These are phyloP conservation scores for Sminthurinus aureus DNA, from an alignment of 2,888 invertebrate genomes.

Conservation along the genomic window DNA sequence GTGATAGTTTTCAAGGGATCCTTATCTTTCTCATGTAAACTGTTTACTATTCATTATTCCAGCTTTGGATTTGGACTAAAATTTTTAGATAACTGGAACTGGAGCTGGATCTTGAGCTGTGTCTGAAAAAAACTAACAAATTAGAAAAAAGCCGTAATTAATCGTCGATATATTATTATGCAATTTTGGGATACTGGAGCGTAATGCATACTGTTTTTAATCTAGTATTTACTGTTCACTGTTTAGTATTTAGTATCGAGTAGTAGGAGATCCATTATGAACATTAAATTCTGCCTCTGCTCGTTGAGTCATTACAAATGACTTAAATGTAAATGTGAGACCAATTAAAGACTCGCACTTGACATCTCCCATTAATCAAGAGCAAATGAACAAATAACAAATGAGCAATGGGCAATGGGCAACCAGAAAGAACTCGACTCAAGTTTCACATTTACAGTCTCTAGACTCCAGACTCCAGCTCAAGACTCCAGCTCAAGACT, in stretches of 20 bases:
- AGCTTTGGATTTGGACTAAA: no score
- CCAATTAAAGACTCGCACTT: slow-evolving; percentile 23
- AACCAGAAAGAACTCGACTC: background rate
- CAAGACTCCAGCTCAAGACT: background rate
- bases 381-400: background rate
- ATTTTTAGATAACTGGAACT: no score
- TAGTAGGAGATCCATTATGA: background rate
- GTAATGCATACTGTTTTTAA: no score
- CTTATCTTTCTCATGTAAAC: no score
- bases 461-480: background rate
- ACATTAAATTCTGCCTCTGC: background rate
- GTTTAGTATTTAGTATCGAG: no score
- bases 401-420: background rate
- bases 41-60: no score
- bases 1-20: no score
- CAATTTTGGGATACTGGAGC: no score
- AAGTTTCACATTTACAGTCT: background rate
- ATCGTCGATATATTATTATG: background rate
- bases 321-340: background rate
- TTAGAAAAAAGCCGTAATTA: slow-evolving; percentile 7
- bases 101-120: background rate
- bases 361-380: slow-evolving; percentile 30
- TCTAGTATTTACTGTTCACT: no score
- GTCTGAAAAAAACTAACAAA: background rate
- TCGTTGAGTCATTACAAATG: slow-evolving; percentile 3